These are phyloP conservation scores for Dynastes tityus DNA, from an alignment of 2,888 invertebrate species.

Conservation along the genomic window DNA sequence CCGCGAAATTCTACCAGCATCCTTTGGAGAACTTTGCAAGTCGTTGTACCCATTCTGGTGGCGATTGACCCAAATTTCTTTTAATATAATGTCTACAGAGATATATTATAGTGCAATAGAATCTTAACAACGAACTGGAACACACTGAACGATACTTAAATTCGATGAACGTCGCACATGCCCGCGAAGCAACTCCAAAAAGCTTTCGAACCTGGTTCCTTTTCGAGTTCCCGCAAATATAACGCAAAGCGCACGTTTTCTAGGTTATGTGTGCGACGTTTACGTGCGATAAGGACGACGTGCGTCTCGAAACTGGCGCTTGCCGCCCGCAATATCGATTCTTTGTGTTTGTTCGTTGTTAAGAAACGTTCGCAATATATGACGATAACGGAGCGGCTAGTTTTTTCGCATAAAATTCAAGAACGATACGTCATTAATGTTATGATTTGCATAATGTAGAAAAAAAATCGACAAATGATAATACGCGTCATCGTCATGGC, in stretches of 20 bases:
- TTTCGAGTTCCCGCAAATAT: constrained; percentile 35
- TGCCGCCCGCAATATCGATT: constrained; percentile 58
- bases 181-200: not conserved
- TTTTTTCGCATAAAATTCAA: constrained; percentile 36
- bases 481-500: no score
- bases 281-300: constrained; percentile 63
- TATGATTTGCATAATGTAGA: not conserved
- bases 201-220: not conserved
- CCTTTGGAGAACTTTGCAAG: constrained; percentile 26
- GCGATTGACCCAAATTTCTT: not conserved
- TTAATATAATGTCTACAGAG: no score
- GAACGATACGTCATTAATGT: constrained; percentile 31
- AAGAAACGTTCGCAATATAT: constrained; percentile 30
- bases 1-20: constrained; percentile 58
- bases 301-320: constrained; percentile 66
- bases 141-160: not conserved
- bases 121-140: not conserved
- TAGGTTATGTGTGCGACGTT: constrained; percentile 62
- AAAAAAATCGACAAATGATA: no score
- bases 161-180: constrained; percentile 3
- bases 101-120: not conserved
- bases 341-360: constrained; percentile 46
- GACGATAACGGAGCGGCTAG: constrained; percentile 32
- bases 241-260: constrained; percentile 53
- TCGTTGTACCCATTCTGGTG: constrained; percentile 7